phyloP scores from a whole-genome alignment of 1,140 invertebrate genomes.

The Philotrypesis tridentata region DNA sequence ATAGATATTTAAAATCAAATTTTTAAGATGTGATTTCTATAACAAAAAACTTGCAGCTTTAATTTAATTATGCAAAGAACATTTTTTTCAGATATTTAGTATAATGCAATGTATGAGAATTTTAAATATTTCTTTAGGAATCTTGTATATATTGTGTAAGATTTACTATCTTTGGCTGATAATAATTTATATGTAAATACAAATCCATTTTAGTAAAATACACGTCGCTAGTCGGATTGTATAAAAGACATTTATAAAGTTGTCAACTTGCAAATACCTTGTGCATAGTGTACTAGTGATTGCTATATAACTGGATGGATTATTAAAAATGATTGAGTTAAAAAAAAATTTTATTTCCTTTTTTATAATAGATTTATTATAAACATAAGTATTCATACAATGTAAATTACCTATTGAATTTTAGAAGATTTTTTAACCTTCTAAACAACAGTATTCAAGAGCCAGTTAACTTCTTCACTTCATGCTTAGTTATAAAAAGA shows the following conservation, averaged over 20 bases:
- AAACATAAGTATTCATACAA: constrained; percentile 67
- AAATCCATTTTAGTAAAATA: constrained; percentile 21
- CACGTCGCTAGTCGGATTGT: constrained; percentile 28
- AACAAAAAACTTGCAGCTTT: constrained; percentile 1
- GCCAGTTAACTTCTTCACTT: constrained; percentile 22
- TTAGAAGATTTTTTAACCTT: constrained; percentile 36
- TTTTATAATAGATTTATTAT: constrained; percentile 65
- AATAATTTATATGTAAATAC: constrained; percentile 32
- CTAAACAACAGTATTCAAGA: constrained; percentile 37
- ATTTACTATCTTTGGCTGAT: constrained; percentile 8
- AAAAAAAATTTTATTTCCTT: constrained; percentile 10
- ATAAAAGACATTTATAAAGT: constrained; percentile 37
- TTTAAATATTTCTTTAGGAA: constrained; percentile 3
- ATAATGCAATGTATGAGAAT: neutral
- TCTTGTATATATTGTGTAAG: constrained; percentile 15
- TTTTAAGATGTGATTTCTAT: constrained; percentile 20
- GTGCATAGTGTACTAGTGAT: neutral
- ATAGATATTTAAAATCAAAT: constrained; percentile 1
- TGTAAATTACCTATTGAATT: constrained; percentile 61
- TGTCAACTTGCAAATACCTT: constrained; percentile 20
- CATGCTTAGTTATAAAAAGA: constrained; percentile 30
- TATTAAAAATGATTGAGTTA: constrained; percentile 11
- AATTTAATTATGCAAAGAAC: neutral
- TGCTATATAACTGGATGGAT: constrained; percentile 1
- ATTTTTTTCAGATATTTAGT: constrained; percentile 12